A percentile compares a stretch with the other conserved stretches of the same genome.
Evolutionary conservation across 2,888 invertebrate genomes (phyloP).

Genomic region (Tetheella fluctuosa): DNA sequence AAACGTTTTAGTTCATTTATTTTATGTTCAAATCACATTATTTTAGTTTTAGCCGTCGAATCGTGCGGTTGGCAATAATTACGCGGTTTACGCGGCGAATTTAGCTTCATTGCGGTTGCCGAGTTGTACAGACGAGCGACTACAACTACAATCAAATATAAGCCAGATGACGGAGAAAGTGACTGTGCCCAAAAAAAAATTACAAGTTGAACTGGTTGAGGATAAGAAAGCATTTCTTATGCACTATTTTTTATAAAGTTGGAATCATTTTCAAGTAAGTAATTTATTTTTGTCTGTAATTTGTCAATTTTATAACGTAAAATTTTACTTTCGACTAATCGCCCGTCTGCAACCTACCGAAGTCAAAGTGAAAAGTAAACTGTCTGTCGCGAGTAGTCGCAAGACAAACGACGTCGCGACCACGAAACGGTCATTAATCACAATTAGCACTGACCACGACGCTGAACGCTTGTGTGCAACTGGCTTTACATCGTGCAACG

Average conservation of each 20-base stretch:
- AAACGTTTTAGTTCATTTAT: conserved; percentile 59
- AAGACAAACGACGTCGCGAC: conserved; percentile 74
- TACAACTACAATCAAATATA: not conserved
- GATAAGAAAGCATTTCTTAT: no score
- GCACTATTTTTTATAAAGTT: no score
- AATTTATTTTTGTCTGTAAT: no score
- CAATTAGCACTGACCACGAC: conserved; percentile 69
- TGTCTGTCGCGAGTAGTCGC: conserved; percentile 55
- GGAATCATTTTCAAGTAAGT: no score
- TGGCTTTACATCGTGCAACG: conserved; percentile 40
- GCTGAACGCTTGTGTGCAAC: conserved; percentile 42
- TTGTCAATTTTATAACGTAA: not conserved
- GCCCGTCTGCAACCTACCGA: conserved; percentile 43
- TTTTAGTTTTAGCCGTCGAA: conserved; percentile 65
- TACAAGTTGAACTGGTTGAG: no score
- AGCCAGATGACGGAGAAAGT: no score
- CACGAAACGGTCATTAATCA: conserved; percentile 68
- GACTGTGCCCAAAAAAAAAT: no score
- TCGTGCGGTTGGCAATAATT: conserved; percentile 67
- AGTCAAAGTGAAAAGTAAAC: conserved; percentile 68
- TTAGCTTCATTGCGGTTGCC: conserved; percentile 57
- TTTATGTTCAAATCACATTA: conserved; percentile 65
- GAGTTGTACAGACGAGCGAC: conserved; percentile 42
- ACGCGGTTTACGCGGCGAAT: conserved; percentile 66
- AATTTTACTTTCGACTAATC: conserved; percentile 21